These are phyloP conservation scores for Tenthredo amoena DNA, from an alignment of 2,888 invertebrate species.

Conservation along the genomic window DNA sequence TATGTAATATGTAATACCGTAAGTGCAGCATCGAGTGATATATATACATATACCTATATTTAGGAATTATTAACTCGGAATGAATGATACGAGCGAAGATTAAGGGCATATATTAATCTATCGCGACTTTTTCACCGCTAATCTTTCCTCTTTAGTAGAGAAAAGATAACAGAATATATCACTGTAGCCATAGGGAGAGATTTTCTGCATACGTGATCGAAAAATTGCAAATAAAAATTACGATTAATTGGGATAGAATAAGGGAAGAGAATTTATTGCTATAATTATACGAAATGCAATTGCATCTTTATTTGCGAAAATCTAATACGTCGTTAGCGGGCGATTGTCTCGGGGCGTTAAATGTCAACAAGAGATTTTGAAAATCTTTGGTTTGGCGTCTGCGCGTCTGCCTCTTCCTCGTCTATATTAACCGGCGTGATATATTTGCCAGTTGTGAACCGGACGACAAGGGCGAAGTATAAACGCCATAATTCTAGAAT, in stretches of 20 bases:
- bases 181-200: neutral
- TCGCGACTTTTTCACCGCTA: neutral
- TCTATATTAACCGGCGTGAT: constrained; percentile 8
- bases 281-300: neutral
- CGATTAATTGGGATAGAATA: neutral
- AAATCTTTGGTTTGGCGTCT: constrained; percentile 74
- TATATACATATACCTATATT: neutral
- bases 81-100: neutral
- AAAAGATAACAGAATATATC: neutral
- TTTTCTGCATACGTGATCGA: neutral
- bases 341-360: constrained; percentile 45
- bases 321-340: neutral
- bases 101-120: neutral
- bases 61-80: neutral
- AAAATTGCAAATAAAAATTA: neutral
- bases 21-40: neutral
- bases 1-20: neutral
- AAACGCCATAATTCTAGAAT: neutral
- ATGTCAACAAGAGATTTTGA: constrained; percentile 64
- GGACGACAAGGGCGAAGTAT: neutral
- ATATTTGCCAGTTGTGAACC: constrained; percentile 1
- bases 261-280: neutral
- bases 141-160: neutral
- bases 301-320: neutral
- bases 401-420: constrained; percentile 62